Evolutionary conservation across 2,113 vertebrate species (phyloP).

Genomic region (Hypanus sabinus): DNA sequence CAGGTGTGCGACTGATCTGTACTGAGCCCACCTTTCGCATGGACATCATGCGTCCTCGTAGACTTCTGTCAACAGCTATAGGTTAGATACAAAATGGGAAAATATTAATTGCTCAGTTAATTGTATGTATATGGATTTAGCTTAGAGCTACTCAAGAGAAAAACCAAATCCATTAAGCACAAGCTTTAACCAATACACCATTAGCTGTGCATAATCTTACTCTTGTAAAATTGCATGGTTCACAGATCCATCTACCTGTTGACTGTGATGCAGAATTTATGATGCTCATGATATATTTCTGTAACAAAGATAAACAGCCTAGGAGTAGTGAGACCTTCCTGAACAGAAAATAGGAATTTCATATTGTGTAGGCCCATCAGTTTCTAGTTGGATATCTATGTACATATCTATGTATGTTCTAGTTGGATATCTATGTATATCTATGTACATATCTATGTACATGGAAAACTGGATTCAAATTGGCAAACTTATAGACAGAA

Average conservation of each 20-base stretch:
- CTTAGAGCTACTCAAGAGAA: background rate
- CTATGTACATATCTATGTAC: too few relatives aligned
- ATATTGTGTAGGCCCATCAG: background rate
- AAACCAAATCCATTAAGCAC: background rate
- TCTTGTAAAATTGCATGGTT: background rate
- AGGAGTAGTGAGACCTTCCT: background rate
- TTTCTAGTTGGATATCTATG: background rate
- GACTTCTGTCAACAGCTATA: slow-evolving; percentile 38
- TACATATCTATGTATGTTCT: background rate
- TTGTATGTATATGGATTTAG: background rate
- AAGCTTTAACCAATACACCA: background rate
- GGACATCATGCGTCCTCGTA: slow-evolving; percentile 45
- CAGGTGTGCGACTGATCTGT: slow-evolving; percentile 46
- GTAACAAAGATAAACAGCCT: background rate
- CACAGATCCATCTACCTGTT: background rate
- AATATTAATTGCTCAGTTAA: background rate
- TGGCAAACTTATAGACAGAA: background rate
- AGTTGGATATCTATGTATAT: background rate
- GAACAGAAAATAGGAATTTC: background rate
- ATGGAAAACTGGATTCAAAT: background rate
- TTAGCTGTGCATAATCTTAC: background rate
- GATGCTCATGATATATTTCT: background rate
- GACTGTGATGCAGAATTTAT: background rate
- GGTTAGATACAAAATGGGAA: background rate
- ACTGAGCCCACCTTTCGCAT: slow-evolving; percentile 39